Conservation (phyloP, 2,888 invertebrate genomes). For the Nomada ferruginata region DNA sequence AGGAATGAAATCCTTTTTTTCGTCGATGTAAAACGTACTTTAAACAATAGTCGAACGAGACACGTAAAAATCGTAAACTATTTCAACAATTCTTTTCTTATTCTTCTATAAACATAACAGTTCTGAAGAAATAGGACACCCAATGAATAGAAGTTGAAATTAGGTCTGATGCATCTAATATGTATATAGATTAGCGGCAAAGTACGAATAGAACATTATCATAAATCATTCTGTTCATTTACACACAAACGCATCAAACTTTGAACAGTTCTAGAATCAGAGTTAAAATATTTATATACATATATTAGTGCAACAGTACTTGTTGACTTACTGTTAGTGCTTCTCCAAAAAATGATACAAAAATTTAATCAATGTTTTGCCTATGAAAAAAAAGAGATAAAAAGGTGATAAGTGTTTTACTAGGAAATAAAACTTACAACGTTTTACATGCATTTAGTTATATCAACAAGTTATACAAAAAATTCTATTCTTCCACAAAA, state of each 20-base stretch:
- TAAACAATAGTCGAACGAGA: slow-evolving; percentile 13
- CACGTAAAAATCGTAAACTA: background rate
- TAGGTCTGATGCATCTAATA: slow-evolving; percentile 4
- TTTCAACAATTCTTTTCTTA: background rate
- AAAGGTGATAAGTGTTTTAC: background rate
- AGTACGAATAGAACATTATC: slow-evolving; percentile 1
- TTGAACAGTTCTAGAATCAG: slow-evolving; percentile 7
- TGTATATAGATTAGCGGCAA: background rate
- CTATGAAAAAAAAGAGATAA: background rate
- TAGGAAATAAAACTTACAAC: slow-evolving; percentile 7
- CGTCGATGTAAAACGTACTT: background rate
- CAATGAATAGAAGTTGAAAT: slow-evolving; percentile 37
- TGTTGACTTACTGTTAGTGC: slow-evolving; percentile 8
- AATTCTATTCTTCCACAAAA: slow-evolving; percentile 8
- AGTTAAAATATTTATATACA: slow-evolving; percentile 6
- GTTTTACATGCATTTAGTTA: slow-evolving; percentile 41
- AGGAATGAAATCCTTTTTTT: background rate
- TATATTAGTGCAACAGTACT: slow-evolving; percentile 1
- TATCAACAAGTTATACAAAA: slow-evolving; percentile 32
- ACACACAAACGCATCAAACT: slow-evolving; percentile 25
- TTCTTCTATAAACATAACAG: background rate
- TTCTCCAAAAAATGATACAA: background rate
- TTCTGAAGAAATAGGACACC: slow-evolving; percentile 38
- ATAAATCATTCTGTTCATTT: background rate
- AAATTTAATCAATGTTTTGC: background rate